These are phyloP conservation scores for Agriotes lineatus DNA, from an alignment of 2,888 invertebrate genomes.

Conservation along the genomic window DNA sequence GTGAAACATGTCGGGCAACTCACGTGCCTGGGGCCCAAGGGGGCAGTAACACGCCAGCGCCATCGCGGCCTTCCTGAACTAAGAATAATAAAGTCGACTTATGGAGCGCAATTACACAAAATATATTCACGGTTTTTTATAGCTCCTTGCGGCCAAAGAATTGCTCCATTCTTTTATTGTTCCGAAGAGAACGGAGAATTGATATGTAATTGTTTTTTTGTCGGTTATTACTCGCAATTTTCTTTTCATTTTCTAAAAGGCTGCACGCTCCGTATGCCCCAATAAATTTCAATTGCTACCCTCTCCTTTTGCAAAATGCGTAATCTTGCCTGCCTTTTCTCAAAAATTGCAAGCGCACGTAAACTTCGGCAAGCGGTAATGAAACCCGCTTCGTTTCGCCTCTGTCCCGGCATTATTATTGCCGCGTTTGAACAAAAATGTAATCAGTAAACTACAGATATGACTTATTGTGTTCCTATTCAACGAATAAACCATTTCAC, in stretches of 20 bases:
- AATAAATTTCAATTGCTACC: conserved; percentile 41
- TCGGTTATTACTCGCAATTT: conserved; percentile 54
- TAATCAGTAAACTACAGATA: no score
- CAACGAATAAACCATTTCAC: no score
- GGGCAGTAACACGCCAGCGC: conserved; percentile 66
- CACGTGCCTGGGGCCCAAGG: conserved; percentile 61
- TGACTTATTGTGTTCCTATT: no score
- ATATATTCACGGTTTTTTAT: conserved; percentile 69
- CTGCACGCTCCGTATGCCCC: conserved; percentile 37
- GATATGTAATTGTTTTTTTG: conserved; percentile 66
- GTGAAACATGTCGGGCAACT: conserved; percentile 50
- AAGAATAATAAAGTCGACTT: conserved; percentile 67
- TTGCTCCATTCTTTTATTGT: conserved; percentile 67
- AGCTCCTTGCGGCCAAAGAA: conserved; percentile 67
- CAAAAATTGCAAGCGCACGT: not conserved
- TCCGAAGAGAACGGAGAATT: conserved; percentile 63
- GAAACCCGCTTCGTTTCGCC: no score
- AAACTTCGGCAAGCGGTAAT: no score
- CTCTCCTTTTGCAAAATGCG: conserved; percentile 20
- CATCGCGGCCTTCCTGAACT: conserved; percentile 61
- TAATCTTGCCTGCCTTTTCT: not conserved
- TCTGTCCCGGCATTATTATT: no score
- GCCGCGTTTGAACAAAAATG: no score
- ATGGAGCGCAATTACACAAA: conserved; percentile 67
- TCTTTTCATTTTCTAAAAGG: conserved; percentile 52